Evolutionary conservation across 2,113 vertebrate genomes (phyloP).

Genomic region (Oryctolagus cuniculus): mOryCun1.1 NC_091432.1:185254501-185255000

Average conservation of each 20-base stretch:
- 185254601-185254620: neutral
- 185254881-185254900: neutral
- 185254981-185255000: neutral
- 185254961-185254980: conserved; percentile 5
- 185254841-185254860: neutral
- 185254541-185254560: too few relatives aligned
- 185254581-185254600: neutral
- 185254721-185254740: neutral
- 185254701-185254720: neutral
- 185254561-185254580: neutral
- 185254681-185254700: neutral
- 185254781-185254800: neutral
- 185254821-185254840: neutral
- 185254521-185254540: too few relatives aligned
- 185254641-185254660: neutral
- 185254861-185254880: neutral
- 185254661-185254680: neutral
- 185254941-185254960: neutral
- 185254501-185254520: too few relatives aligned
- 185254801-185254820: neutral
- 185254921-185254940: neutral
- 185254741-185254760: neutral
- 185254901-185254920: neutral
- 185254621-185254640: neutral
- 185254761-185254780: neutral